Evolutionary conservation across 2,797 vertebrate species (phyloP).

Genomic region (Loriculus beryllinus): DNA sequence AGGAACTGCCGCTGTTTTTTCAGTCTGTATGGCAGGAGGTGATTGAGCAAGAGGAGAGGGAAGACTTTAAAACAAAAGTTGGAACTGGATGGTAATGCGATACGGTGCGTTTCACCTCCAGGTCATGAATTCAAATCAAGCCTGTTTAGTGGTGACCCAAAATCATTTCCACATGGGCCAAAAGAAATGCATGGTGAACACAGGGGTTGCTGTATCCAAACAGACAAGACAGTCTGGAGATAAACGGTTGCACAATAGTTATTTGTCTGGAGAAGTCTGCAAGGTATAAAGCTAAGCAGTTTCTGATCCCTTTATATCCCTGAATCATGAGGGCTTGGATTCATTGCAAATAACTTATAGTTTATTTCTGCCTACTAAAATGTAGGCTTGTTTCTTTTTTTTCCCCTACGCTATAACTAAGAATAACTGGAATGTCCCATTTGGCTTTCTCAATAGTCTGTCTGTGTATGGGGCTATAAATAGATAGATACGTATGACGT

Average conservation of each 20-base stretch:
- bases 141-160: slow-evolving; percentile 8
- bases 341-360: neutral
- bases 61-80: neutral
- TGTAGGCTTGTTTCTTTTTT: neutral
- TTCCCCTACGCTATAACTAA: neutral
- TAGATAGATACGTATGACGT: neutral
- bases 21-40: fast-evolving
- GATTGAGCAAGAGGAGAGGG: neutral
- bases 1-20: neutral
- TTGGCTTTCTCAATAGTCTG: slow-evolving; percentile 20
- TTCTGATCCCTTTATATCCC: neutral
- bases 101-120: slow-evolving; percentile 23
- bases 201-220: slow-evolving; percentile 11
- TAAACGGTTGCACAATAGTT: slow-evolving; percentile 5
- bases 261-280: neutral
- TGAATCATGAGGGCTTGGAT: neutral
- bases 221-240: slow-evolving; percentile 36
- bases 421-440: neutral
- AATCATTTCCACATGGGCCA: slow-evolving; percentile 55
- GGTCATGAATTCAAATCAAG: slow-evolving; percentile 38
- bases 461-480: slow-evolving; percentile 35
- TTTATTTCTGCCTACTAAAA: neutral
- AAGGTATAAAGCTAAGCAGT: slow-evolving; percentile 6
- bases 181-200: neutral
- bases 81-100: slow-evolving; percentile 34